Evolutionary conservation across 2,797 vertebrate species (phyloP).

Genomic region (Tokudaia tokunoshimensis): DNA sequence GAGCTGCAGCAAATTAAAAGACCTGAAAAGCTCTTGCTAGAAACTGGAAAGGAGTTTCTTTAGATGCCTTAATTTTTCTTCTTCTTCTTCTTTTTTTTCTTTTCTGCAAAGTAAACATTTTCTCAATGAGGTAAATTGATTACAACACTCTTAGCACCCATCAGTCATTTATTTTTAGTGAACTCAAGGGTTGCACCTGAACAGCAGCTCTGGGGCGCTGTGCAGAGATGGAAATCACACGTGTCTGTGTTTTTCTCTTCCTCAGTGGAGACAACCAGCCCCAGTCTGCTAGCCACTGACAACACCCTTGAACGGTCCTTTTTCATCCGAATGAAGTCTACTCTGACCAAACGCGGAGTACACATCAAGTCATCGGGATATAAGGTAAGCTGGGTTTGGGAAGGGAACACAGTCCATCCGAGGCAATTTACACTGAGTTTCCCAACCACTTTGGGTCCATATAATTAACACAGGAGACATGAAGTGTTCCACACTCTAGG

Average conservation of each 20-base stretch:
- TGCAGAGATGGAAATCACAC: conserved; percentile 84
- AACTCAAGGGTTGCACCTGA: conserved; percentile 88
- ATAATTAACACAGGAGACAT: not conserved
- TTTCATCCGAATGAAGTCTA: conserved; percentile 99
- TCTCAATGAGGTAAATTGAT: conserved; percentile 88
- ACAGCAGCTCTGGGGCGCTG: conserved; percentile 77
- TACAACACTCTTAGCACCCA: conserved; percentile 87
- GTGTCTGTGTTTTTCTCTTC: conserved; percentile 87
- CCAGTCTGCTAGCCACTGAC: conserved; percentile 95
- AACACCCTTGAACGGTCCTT: conserved; percentile 97
- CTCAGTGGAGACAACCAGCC: conserved; percentile 96
- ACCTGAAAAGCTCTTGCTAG: conserved; percentile 77
- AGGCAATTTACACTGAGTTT: conserved; percentile 32
- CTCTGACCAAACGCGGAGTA: conserved; percentile 98
- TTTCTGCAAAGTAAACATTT: conserved; percentile 87
- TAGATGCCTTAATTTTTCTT: conserved; percentile 84
- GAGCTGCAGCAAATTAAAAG: conserved; percentile 76
- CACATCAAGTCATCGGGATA: conserved; percentile 99
- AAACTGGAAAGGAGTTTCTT: conserved; percentile 80
- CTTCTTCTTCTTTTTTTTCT: conserved; percentile 77
- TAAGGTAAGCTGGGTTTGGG: conserved; percentile 91
- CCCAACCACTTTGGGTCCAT: not conserved
- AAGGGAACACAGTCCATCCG: conserved; percentile 63
- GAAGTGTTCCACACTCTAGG: not conserved
- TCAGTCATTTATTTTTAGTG: conserved; percentile 89